Evolutionary conservation across 2,888 invertebrate genomes (phyloP), one percentile per base, ranked within the genome.

Genomic region (Cepaea hortensis): DNA sequence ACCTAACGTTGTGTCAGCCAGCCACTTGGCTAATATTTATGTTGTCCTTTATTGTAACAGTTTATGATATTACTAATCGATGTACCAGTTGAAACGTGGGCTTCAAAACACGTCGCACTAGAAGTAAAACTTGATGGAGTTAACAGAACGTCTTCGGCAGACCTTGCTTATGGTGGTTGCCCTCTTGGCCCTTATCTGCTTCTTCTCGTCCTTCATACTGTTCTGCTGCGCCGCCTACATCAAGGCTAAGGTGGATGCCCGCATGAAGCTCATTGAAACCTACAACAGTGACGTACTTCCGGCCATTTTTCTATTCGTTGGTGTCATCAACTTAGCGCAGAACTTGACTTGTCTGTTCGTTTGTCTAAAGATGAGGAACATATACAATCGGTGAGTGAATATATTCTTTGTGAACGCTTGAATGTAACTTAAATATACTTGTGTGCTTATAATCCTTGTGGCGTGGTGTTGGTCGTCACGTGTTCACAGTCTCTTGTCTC

Each of bases 201-300:
- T 87, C 83, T 83, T 85, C 76, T 79, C 85, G n/a, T 85, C 85
- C 20, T 85, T 87, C 68, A 62, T 83, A 5, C 65, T 87, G 11
- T 85, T 87, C n/a, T 73, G 80, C 23, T 73, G 70, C 73, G 85
- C 85, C 20, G 75, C 65, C 15, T 72, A 84, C 15, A 70, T 85
- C 35, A 84, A 84, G 65, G 5, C 75, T 5, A 88, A 84, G 9
- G 80, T 86, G 35, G 86, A 77, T 23, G 76, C 84, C 23, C 86
- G 86, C 0, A 85, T 81, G 73, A 15, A 65, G 13, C 81, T 82
- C 18, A 77, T 88, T 15, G 75, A 86, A 20, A 68, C 85, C 1
- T 77, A 88, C 79, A 77, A 88, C 86, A 87, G 83, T 46, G 50
- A 85, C 46, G 79, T 70, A 6, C 72, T 87, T 3, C 85, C 85